Base-by-base conservation (phyloP, 2,888 invertebrate species). In the Cosmia trapezina region DNA sequence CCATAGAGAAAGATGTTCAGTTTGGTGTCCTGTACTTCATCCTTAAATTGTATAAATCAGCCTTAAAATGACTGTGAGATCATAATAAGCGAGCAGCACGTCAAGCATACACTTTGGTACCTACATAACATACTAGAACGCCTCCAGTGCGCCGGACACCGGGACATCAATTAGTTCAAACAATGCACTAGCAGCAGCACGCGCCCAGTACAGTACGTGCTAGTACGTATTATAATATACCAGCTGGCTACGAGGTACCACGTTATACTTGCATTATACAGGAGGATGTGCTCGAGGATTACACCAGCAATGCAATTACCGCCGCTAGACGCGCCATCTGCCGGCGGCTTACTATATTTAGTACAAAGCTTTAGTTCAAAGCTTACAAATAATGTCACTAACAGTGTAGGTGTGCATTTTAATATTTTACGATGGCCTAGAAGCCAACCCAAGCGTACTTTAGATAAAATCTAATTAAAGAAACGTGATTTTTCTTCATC, bases 221-320 rank as follows among this genome's bases (percentile, higher is more conserved):
- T 19, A 19, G 37, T 12, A 37, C 6, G 4, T 6, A 12, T n/a
- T 19, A 37, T 6, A 12, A 37, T 19, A 37, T n/a, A 57, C 12
- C 3, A 57, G 37, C 37, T 37, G 6, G 2, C 28, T 33, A 19
- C 3, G 11, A 28, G 28, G 41, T 41, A 41, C 41, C 41, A 41
- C 41, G 28, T 54, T 22, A 54, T 54, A 17, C 28, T 6, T 28
- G 28, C 28, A 41, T n/a, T 47, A 19, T 28, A 14, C 47, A 41
- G 0, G 43, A 3, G 19, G 8, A 6, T 49, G 28, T n/a, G 17
- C 49, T 19, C 51, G 43, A 12, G 22, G 49, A 57, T 49, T 57
- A 56, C 56, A 37, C 54, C 64, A 14, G 22, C 57, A 17, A 45
- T n/a, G 51, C 64, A 41, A 22, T 75, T 41, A 64, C 41, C 56